Evolutionary conservation across 2,888 invertebrate genomes (phyloP), one percentile per base, ranked within the genome.

Genomic region (Polydrusus tereticollis): DNA sequence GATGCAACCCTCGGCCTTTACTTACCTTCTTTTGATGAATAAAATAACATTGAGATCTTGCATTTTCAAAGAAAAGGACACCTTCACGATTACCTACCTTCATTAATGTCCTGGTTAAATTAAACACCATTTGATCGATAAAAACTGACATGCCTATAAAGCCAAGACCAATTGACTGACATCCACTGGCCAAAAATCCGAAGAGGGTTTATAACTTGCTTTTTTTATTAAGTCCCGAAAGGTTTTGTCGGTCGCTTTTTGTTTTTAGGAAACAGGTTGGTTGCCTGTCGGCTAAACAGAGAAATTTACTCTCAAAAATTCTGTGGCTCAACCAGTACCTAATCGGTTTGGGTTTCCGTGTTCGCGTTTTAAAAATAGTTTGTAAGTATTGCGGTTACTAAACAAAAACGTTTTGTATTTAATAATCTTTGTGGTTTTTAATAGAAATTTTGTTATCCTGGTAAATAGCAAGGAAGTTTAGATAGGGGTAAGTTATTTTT

Each of bases 301-400:
- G 66, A 62, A 66, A 66, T 71, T 66, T 62, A 71, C 72, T 67
- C 41, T 52, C 16, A 67, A 72, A 72, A 72, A 67, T 72, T 26
- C 60, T 72, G 72, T 69, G 72, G 72, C 68, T 59, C 36, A 58
- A 68, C 59, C 64, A 50, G 72, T 69, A 38, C 59, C 72, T 72
- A 72, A 72, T 72, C 72, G 72, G 67, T 72, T 69, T 26, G 20
- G n/a, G 18, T 62, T 29, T 69, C n/a, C 72, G 69, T 64, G 72
- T 21, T 60, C 62, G 69, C 65, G 59, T 68, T 72, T 69, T 59
- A 14, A 38, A 68, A 64, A 64, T 26, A 41, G 21, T n/a, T 41
- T 36, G 5, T 26, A 26, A n/a, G n/a, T n/a, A n/a, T 36, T 68
- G 68, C 33, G 72, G 68, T 72, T 64, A 38, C 29, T 29, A 55